Evolutionary conservation across 2,113 vertebrate species (phyloP), one percentile per base, ranked within the genome.

Genomic region (Theristicus caerulescens): DNA sequence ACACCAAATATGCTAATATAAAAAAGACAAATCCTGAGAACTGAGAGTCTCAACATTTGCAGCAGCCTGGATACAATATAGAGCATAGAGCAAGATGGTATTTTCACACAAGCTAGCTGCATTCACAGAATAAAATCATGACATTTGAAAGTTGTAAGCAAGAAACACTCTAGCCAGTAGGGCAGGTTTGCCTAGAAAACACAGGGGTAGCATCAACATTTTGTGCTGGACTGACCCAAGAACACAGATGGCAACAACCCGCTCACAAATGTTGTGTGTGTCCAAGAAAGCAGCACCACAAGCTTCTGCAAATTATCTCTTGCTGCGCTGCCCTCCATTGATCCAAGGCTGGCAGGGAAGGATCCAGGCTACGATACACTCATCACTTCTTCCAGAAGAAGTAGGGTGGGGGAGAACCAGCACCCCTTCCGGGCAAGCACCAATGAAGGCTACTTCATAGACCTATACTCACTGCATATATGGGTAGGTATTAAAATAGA

Each of bases 261-360:
- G 2, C 18, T 36, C 74, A 22, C 8, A 44, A 49, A 22, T 7
- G 26, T 1, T 59, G 6, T 25, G 17, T 13, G 26, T 31, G 47
- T 19, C 55, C 59, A 70, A 66, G 49, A 82, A 17, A 86, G 71
- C 58, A 74, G 83, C 52, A 93, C 47, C 21, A 47, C 6, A 10
- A 82, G 36, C 46, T 76, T 40, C 79, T 65, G 57, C 22, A 27
- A 59, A 55, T 55, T 16, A 8, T 16, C 57, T 71, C 81, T 25
- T 62, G 46, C 71, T 55, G 40, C 1, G 1, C n/a, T 24, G n/a
- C 24, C 47, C 38, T 52, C n/a, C 0, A 0, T 11, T 14, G 59
- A 77, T 70, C 64, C 0, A 0, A 49, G 46, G 67, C 0, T 25
- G 31, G 57, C 62, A 88, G 71, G 0, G 0, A 84, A 67, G 70